Evolutionary conservation across 2,888 invertebrate species (phyloP), one percentile per base, ranked within the genome.

Genomic region (Caenorhabditis sinica): DNA sequence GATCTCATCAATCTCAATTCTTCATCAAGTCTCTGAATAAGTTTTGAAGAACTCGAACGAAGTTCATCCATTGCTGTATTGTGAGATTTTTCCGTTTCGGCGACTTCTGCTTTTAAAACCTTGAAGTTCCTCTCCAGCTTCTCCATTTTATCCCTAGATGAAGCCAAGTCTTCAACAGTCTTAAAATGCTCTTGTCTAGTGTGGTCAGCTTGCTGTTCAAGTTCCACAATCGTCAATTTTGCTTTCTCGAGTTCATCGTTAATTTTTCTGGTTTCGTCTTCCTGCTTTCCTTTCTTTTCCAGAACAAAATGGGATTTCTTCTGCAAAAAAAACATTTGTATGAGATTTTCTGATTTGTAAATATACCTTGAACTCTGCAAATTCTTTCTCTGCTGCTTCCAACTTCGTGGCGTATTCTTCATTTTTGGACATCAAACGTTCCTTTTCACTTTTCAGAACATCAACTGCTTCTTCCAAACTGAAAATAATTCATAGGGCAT

Each of bases 381-480:
- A 84, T 25, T 84, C 84, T 9, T 76, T 81, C n/a, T 76, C 75
- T 3, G 45, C 33, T 11, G 77, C 49, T 28, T 72, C 72, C 40
- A 83, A 17, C 13, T 75, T 79, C 15, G 71, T 20, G 0, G 30
- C 9, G 25, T 23, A 61, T 17, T 80, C 79, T 60, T 83, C 83
- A 13, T 49, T 74, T 40, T 72, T 58, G 17, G 60, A 25, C 0
- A 30, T 28, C 2, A 84, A 49, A 5, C 28, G 30, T 2, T 76
- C 60, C n/a, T 84, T 84, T 33, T 80, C 80, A 13, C 49, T 72
- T 49, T 60, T 71, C 23, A 84, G 28, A 2, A 73, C 75, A 13
- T 76, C 73, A 4, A 84, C 74, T 6, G 84, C 84, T 76, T 84
- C 84, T 73, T 84, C 84, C 17, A 84, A 60, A 30, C 83, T 84